These are phyloP conservation scores for Pterocles burchelli DNA, from an alignment of 2,113 vertebrate genomes.

Conservation along the genomic window DNA sequence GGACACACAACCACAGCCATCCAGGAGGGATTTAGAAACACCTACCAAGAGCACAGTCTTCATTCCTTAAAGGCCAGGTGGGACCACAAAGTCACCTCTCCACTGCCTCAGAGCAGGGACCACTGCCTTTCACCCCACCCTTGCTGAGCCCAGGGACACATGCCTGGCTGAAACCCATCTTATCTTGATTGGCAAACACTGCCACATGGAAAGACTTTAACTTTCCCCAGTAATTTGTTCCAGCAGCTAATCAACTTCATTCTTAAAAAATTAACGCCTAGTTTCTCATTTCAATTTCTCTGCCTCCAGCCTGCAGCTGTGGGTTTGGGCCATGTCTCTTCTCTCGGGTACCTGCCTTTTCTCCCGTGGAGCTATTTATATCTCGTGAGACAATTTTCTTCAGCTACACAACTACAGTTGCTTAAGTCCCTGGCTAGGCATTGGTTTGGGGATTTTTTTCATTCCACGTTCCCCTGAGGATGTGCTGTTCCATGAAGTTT, in stretches of 20 bases:
- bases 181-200: neutral
- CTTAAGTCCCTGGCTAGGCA: neutral
- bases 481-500: neutral
- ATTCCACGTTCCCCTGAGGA: neutral
- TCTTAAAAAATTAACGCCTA: neutral
- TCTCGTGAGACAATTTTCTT: neutral
- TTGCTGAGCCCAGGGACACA: neutral
- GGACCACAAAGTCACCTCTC: neutral
- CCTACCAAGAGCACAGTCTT: neutral
- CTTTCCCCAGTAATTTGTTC: conserved; percentile 8
- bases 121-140: neutral
- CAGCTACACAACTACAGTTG: neutral
- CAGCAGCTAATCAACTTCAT: conserved; percentile 55
- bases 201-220: neutral
- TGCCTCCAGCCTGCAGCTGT: conserved; percentile 38
- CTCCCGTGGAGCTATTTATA: neutral
- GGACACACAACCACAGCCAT: neutral
- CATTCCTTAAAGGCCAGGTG: neutral
- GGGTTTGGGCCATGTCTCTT: neutral
- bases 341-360: neutral
- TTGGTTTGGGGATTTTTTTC: neutral
- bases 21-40: neutral
- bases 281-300: conserved; percentile 28
- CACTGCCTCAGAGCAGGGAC: neutral
- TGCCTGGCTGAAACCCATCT: neutral